Evolutionary conservation across 2,797 vertebrate genomes (phyloP).

Genomic region (Lophotriccus pileatus): DNA sequence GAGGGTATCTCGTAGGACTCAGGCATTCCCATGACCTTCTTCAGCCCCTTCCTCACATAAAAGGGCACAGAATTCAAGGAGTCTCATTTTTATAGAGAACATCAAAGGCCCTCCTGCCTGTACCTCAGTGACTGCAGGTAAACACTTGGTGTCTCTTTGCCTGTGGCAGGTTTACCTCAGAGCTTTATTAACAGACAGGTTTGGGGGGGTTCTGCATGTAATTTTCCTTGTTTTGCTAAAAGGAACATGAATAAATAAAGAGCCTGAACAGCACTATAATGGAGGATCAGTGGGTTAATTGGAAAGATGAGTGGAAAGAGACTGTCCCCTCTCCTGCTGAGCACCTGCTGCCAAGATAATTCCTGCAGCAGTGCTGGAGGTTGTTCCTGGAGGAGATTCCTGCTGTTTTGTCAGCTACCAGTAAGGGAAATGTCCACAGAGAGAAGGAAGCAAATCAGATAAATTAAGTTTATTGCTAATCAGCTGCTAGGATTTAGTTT

Average conservation of each 20-base stretch:
- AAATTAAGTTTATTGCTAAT: slow-evolving; percentile 35
- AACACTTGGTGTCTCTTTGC: not conserved
- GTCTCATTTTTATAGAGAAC: not conserved
- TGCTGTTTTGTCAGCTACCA: not conserved
- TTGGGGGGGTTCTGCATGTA: not conserved
- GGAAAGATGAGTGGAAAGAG: slow-evolving; percentile 4
- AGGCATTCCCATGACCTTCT: not conserved
- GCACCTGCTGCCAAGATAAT: slow-evolving; percentile 53
- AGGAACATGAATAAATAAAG: slow-evolving; percentile 23
- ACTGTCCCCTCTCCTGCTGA: slow-evolving; percentile 1
- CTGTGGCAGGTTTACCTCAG: not conserved
- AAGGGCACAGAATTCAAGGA: not conserved
- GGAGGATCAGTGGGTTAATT: slow-evolving; percentile 51
- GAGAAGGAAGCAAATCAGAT: slow-evolving; percentile 24
- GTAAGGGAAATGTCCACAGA: not conserved
- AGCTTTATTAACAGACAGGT: not conserved
- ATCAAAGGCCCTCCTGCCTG: not conserved
- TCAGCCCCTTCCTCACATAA: not conserved
- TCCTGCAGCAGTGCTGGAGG: slow-evolving; percentile 1
- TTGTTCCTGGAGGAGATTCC: slow-evolving; percentile 23
- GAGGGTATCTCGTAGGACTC: not conserved
- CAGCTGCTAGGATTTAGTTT: slow-evolving; percentile 7
- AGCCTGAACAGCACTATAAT: not conserved
- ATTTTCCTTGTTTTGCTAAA: slow-evolving; percentile 6
- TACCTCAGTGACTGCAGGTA: not conserved